Evolutionary conservation across 1,140 invertebrate genomes (phyloP).

Genomic region (Drosophila guanche): DNA sequence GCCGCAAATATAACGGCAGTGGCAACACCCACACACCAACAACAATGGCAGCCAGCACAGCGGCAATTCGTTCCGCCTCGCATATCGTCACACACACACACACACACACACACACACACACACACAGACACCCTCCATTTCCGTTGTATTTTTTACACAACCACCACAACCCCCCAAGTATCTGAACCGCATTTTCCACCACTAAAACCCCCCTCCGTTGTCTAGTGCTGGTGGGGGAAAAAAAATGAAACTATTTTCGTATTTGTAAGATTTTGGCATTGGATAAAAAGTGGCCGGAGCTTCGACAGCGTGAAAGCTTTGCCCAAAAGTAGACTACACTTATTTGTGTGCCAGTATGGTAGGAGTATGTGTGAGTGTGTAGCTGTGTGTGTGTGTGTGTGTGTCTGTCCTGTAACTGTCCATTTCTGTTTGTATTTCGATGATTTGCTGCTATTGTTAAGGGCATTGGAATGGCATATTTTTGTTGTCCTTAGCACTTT

Average conservation of each 20-base stretch:
- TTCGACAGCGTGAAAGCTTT: constrained; percentile 53
- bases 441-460: constrained; percentile 62
- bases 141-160: constrained; percentile 33
- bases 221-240: constrained; percentile 9
- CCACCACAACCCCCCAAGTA: constrained; percentile 16
- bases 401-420: background rate
- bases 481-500: constrained; percentile 6
- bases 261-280: constrained; percentile 66
- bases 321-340: constrained; percentile 47
- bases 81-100: constrained; percentile 49
- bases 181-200: constrained; percentile 22
- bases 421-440: constrained; percentile 64
- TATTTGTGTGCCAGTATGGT: background rate
- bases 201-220: background rate
- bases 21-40: constrained; percentile 17
- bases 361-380: background rate
- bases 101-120: constrained; percentile 12
- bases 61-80: constrained; percentile 66
- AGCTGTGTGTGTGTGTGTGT: background rate
- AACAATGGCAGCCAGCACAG: constrained; percentile 33
- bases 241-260: constrained; percentile 68
- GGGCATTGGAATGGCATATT: constrained; percentile 35
- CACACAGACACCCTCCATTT: constrained; percentile 55
- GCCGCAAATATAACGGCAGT: constrained; percentile 52
- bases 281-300: constrained; percentile 65